These are phyloP conservation scores for Acrocephalus scirpaceus DNA, from an alignment of 2,797 vertebrate genomes.

Conservation along the genomic window DNA sequence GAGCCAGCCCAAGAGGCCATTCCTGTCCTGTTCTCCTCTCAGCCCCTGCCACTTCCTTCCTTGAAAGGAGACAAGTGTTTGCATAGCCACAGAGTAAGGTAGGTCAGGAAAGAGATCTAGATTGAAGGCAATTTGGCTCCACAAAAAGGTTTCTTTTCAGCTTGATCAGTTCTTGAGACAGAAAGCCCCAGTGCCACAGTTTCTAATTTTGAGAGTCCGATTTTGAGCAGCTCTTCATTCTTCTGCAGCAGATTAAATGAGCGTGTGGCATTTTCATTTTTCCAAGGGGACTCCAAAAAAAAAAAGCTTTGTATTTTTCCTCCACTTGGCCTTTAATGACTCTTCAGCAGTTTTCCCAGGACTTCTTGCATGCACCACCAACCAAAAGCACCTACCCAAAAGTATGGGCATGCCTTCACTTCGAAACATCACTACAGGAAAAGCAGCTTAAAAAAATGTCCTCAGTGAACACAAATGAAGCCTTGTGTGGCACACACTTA, in stretches of 20 bases:
- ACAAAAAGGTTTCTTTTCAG: constrained; percentile 9
- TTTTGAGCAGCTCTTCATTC: constrained; percentile 8
- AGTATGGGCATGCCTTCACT: neutral
- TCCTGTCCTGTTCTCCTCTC: neutral
- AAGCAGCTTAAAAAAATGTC: neutral
- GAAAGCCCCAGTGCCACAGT: constrained; percentile 7
- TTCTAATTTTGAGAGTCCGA: neutral
- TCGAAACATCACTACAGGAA: neutral
- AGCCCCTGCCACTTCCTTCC: neutral
- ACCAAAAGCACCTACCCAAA: neutral
- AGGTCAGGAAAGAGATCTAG: neutral
- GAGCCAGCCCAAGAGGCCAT: neutral
- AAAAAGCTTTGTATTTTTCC: neutral
- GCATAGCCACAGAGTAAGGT: neutral
- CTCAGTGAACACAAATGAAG: neutral
- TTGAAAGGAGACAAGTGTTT: neutral
- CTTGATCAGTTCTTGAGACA: neutral
- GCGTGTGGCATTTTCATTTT: neutral
- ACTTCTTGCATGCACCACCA: neutral
- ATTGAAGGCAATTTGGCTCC: neutral
- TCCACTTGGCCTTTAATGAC: neutral
- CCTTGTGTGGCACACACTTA: neutral
- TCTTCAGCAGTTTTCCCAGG: neutral
- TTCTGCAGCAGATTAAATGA: constrained; percentile 12
- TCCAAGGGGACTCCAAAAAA: neutral